These are phyloP conservation scores for Pachycephala philippinensis DNA, from an alignment of 2,113 vertebrate genomes.

Conservation along the genomic window DNA sequence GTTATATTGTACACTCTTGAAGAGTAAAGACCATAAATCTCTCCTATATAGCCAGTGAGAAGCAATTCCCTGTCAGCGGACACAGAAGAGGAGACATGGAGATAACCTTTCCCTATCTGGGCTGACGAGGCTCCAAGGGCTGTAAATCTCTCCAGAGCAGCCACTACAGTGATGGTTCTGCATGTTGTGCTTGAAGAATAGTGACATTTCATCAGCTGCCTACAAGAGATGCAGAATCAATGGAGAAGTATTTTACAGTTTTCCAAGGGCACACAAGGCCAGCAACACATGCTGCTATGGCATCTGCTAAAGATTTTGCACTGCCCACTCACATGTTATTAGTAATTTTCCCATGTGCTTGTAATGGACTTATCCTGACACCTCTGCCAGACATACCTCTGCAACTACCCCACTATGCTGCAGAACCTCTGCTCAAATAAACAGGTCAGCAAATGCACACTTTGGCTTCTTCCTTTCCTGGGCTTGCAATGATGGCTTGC, in stretches of 20 bases:
- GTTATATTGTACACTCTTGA: not conserved
- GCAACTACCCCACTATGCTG: not conserved
- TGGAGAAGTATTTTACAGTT: not conserved
- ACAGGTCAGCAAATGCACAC: not conserved
- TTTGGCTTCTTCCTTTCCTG: not conserved
- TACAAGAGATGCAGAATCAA: not conserved
- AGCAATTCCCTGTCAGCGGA: not conserved
- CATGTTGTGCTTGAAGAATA: not conserved
- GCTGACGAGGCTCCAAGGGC: not conserved
- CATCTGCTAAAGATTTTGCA: conserved; percentile 22
- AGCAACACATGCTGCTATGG: not conserved
- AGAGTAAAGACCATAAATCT: not conserved
- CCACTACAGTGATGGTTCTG: not conserved
- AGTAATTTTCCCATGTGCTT: not conserved
- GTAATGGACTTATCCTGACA: not conserved
- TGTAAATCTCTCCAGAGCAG: not conserved
- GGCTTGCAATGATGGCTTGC: not conserved
- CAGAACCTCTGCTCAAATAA: not conserved
- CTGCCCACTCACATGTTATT: not conserved
- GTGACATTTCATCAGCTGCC: conserved; percentile 10
- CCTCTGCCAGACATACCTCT: not conserved
- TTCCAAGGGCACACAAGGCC: not conserved
- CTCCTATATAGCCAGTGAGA: not conserved
- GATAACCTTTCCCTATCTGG: not conserved
- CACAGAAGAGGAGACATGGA: not conserved